These are phyloP conservation scores for Oligia fasciuncula DNA, from an alignment of 2,888 invertebrate genomes.

Conservation along the genomic window DNA sequence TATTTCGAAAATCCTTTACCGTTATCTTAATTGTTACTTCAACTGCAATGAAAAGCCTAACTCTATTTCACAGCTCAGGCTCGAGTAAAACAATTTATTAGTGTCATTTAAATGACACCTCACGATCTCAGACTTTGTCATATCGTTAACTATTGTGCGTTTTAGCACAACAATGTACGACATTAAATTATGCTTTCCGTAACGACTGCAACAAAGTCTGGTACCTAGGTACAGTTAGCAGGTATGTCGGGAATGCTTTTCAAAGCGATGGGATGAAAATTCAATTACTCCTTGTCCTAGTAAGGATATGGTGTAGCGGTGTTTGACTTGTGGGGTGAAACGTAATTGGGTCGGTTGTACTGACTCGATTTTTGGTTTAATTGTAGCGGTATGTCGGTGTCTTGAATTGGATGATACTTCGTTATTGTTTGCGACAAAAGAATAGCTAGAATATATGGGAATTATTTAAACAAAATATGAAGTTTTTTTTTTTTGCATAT, in stretches of 20 bases:
- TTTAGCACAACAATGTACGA: slow-evolving; percentile 53
- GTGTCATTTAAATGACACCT: slow-evolving; percentile 57
- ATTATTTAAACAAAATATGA: neutral
- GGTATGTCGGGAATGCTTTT: slow-evolving; percentile 57
- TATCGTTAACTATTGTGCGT: slow-evolving; percentile 53
- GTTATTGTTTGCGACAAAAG: neutral
- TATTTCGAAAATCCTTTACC: neutral
- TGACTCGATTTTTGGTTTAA: slow-evolving; percentile 2
- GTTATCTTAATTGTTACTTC: slow-evolving; percentile 11
- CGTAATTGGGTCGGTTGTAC: slow-evolving; percentile 36
- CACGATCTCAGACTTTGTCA: slow-evolving; percentile 50
- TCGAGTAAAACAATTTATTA: slow-evolving; percentile 49
- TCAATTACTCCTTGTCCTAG: slow-evolving; percentile 43
- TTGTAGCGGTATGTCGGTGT: neutral
- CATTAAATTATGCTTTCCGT: slow-evolving; percentile 57
- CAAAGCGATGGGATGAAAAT: slow-evolving; percentile 53
- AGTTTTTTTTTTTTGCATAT: neutral
- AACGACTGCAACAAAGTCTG: slow-evolving; percentile 50
- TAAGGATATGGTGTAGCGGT: slow-evolving; percentile 42
- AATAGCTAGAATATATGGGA: neutral
- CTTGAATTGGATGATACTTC: neutral
- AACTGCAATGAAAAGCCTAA: slow-evolving; percentile 36
- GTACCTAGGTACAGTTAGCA: slow-evolving; percentile 43
- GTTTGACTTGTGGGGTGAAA: slow-evolving; percentile 13
- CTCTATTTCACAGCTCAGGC: slow-evolving; percentile 26